Conservation (phyloP, 2,888 invertebrate genomes). For the Erannis defoliaria region DNA sequence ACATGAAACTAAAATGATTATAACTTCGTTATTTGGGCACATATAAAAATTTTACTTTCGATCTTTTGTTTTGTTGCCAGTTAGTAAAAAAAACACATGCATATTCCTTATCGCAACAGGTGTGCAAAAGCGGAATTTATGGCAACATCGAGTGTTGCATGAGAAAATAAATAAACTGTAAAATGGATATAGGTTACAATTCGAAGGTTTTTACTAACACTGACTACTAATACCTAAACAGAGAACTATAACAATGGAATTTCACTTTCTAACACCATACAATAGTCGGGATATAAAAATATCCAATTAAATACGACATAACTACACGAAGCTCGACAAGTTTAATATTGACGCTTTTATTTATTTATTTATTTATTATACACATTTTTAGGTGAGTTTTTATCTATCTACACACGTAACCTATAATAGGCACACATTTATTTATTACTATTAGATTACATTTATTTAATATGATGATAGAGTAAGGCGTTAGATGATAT, state of each 20-base stretch:
- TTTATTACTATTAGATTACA: conserved; percentile 41
- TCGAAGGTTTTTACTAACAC: neutral
- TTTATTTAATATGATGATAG: conserved; percentile 26
- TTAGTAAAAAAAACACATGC: too few relatives aligned
- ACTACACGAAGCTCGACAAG: conserved; percentile 72
- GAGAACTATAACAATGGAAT: conserved; percentile 38
- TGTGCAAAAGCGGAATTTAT: neutral
- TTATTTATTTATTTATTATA: conserved; percentile 60
- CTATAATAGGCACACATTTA: conserved; percentile 81
- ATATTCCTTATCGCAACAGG: too few relatives aligned
- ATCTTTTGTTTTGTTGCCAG: too few relatives aligned
- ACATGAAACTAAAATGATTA: too few relatives aligned
- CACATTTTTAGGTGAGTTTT: conserved; percentile 61
- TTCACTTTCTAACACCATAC: conserved; percentile 29
- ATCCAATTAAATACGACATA: conserved; percentile 49
- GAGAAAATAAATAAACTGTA: neutral
- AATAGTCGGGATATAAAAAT: conserved; percentile 37
- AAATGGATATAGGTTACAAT: neutral
- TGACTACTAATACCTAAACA: conserved; percentile 14
- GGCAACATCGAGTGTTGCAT: neutral
- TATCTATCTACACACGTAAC: conserved; percentile 73
- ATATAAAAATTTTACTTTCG: too few relatives aligned
- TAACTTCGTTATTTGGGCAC: too few relatives aligned
- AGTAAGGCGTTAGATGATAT: conserved; percentile 32
- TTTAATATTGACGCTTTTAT: conserved; percentile 65